These are phyloP conservation scores for Melanostigma gelatinosum DNA, from an alignment of 2,113 vertebrate species.

Conservation along the genomic window DNA sequence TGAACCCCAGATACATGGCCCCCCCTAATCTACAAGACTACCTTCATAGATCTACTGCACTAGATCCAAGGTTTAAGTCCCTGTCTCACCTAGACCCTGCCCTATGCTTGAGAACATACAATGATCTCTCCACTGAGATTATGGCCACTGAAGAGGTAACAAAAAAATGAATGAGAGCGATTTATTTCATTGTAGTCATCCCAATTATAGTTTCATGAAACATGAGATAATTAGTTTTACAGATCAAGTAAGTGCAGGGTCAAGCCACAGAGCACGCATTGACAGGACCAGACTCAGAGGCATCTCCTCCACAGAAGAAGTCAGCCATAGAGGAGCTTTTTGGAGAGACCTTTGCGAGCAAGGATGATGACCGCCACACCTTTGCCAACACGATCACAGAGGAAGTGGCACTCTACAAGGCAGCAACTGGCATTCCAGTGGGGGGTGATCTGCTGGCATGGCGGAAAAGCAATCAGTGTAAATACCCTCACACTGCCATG, in stretches of 20 bases:
- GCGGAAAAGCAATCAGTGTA: not conserved
- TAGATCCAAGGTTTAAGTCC: not conserved
- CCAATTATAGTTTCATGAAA: not conserved
- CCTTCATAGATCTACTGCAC: not conserved
- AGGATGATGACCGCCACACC: not conserved
- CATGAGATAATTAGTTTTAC: not conserved
- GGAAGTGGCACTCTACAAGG: not conserved
- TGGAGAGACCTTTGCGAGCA: not conserved
- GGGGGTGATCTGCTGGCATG: not conserved
- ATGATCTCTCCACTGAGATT: not conserved
- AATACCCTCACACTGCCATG: not conserved
- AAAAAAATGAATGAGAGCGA: not conserved
- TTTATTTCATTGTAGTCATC: not conserved
- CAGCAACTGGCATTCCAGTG: not conserved
- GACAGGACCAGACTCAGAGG: not conserved
- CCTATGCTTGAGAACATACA: not conserved
- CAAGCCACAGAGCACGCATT: not conserved
- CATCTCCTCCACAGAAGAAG: not conserved
- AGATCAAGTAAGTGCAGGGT: not conserved
- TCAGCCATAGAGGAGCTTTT: not conserved
- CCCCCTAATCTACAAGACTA: not conserved
- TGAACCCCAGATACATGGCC: not conserved
- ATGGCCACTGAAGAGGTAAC: not conserved
- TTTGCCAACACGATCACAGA: not conserved
- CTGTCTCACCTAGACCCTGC: not conserved